Evolutionary conservation across 2,113 vertebrate species (phyloP).

Genomic region (Pongo pygmaeus): DNA sequence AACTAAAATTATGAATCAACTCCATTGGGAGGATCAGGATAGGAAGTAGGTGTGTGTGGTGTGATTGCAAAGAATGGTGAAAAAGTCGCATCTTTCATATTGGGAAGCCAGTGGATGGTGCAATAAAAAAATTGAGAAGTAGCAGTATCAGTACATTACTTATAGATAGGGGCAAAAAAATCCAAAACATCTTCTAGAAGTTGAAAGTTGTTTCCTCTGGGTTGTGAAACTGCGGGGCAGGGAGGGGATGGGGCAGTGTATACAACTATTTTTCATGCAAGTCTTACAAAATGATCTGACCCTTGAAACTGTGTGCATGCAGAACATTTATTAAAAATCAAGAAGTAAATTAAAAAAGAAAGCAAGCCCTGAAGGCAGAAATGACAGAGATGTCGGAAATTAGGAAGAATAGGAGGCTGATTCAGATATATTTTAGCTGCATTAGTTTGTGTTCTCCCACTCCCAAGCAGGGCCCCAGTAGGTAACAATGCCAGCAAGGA

Average conservation of each 20-base stretch:
- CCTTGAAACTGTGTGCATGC: neutral
- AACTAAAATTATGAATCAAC: neutral
- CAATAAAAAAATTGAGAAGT: neutral
- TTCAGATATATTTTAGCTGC: neutral
- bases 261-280: neutral
- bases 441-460: neutral
- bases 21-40: neutral
- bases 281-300: neutral
- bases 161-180: neutral
- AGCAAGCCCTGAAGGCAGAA: neutral
- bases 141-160: neutral
- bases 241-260: neutral
- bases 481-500: neutral
- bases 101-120: neutral
- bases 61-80: neutral
- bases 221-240: neutral
- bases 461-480: neutral
- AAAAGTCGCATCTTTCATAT: neutral
- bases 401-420: neutral
- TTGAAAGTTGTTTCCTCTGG: neutral
- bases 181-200: neutral
- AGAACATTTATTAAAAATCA: constrained; percentile 8
- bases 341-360: neutral
- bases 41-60: neutral
- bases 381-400: neutral